Evolutionary conservation across 2,113 vertebrate species (phyloP).

Genomic region (Mormyrus lacerda): DNA sequence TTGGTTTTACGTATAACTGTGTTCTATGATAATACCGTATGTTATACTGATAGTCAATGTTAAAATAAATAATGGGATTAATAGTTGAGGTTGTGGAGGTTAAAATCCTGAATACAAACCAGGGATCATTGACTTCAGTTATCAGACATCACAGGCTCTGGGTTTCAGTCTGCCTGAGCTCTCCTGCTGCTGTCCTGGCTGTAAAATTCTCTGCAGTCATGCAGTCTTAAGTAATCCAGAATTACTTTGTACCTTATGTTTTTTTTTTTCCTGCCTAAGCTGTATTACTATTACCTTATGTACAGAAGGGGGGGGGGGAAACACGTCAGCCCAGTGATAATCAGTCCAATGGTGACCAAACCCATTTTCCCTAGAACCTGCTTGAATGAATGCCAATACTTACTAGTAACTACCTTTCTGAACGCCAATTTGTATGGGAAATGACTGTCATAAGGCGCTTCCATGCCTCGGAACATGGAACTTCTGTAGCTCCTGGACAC

Average conservation of each 20-base stretch:
- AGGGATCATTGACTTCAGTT: neutral
- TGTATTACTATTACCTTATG: neutral
- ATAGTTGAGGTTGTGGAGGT: neutral
- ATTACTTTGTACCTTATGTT: neutral
- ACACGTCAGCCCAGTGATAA: neutral
- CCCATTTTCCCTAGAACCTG: neutral
- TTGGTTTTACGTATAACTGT: neutral
- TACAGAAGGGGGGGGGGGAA: neutral
- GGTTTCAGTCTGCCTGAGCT: neutral
- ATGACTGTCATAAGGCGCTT: neutral
- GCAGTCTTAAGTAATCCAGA: neutral
- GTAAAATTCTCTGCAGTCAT: neutral
- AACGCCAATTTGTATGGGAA: neutral
- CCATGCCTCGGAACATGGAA: neutral
- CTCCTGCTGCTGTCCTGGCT: neutral
- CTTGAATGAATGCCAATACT: neutral
- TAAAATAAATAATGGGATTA: neutral
- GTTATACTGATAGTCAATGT: neutral
- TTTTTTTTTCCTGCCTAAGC: neutral
- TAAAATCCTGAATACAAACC: neutral
- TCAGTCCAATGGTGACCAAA: neutral
- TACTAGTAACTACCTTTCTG: neutral
- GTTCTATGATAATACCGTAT: neutral
- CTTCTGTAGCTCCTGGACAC: neutral
- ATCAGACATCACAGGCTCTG: neutral